Percentiles rank a stretch among this genome's conserved stretches.
Evolutionary conservation across 2,113 vertebrate genomes (phyloP).

Genomic region (Clarias magur): DNA sequence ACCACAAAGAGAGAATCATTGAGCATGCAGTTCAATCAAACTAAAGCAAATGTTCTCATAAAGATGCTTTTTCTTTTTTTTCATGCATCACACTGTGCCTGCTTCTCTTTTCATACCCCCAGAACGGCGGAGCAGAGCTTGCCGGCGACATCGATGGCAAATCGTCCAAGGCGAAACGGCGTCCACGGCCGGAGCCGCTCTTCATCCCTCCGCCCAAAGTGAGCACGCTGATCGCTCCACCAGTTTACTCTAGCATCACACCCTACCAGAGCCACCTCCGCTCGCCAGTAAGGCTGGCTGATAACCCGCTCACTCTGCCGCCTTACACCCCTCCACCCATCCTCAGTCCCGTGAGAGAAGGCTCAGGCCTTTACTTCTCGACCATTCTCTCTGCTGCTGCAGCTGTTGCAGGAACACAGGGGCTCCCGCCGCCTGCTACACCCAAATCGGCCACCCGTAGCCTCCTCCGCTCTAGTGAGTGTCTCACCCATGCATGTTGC

Average conservation of each 20-base stretch:
- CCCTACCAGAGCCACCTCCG: slow-evolving; percentile 96
- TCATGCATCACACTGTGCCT: not conserved
- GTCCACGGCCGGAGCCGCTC: slow-evolving; percentile 90
- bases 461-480: slow-evolving; percentile 93
- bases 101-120: not conserved
- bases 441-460: slow-evolving; percentile 93
- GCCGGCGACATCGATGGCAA: slow-evolving; percentile 81
- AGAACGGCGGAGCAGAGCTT: slow-evolving; percentile 71
- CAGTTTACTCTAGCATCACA: slow-evolving; percentile 90
- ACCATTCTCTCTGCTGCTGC: slow-evolving; percentile 85
- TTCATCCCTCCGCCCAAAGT: slow-evolving; percentile 97
- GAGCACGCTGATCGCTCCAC: slow-evolving; percentile 86
- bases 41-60: not conserved
- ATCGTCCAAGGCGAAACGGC: slow-evolving; percentile 84
- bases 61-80: not conserved
- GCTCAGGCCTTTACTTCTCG: slow-evolving; percentile 96
- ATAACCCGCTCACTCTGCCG: slow-evolving; percentile 88
- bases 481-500: not conserved
- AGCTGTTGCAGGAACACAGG: slow-evolving; percentile 66
- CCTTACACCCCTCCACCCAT: slow-evolving; percentile 97
- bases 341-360: slow-evolving; percentile 95
- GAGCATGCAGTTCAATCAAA: slow-evolving; percentile 41
- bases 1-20: not conserved
- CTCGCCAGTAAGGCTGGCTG: slow-evolving; percentile 87
- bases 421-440: slow-evolving; percentile 83